Evolutionary conservation across 2,113 vertebrate species (phyloP).

Genomic region (Dolichotis patagonum): DNA sequence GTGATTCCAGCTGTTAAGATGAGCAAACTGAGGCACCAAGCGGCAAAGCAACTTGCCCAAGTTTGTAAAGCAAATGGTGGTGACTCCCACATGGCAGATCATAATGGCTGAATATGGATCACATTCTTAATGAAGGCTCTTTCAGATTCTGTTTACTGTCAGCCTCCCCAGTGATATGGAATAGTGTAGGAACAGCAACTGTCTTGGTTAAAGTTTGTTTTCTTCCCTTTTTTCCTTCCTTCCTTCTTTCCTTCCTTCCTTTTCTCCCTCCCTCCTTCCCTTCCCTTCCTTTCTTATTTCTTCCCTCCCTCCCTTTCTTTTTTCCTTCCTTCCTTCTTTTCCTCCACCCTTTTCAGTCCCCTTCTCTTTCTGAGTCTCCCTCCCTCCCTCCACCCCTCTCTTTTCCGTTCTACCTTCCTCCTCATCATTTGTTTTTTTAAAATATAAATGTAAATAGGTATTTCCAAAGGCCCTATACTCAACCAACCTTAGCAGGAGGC

Average conservation of each 20-base stretch:
- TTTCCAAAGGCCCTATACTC: neutral
- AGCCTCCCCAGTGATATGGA: neutral
- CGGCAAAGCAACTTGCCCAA: neutral
- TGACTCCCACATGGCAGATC: accelerated
- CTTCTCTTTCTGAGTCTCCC: no score
- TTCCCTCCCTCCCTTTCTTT: neutral
- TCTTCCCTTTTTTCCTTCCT: neutral
- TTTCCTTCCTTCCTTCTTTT: neutral
- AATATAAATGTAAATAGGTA: neutral
- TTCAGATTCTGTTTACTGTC: neutral
- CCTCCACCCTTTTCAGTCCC: neutral
- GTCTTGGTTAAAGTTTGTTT: neutral
- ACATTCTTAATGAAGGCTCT: neutral
- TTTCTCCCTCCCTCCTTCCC: neutral
- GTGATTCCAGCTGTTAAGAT: neutral
- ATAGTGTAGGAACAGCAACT: neutral
- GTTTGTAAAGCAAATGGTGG: neutral
- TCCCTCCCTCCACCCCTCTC: neutral
- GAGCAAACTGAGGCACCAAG: neutral
- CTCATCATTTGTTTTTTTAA: neutral
- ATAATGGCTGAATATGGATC: neutral
- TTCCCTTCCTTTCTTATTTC: no score
- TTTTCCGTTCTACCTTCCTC: neutral
- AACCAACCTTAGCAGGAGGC: neutral
- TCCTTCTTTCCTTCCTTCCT: neutral